phyloP scores from a whole-genome alignment of 2,797 vertebrate species.

The Botia kubotai region DNA sequence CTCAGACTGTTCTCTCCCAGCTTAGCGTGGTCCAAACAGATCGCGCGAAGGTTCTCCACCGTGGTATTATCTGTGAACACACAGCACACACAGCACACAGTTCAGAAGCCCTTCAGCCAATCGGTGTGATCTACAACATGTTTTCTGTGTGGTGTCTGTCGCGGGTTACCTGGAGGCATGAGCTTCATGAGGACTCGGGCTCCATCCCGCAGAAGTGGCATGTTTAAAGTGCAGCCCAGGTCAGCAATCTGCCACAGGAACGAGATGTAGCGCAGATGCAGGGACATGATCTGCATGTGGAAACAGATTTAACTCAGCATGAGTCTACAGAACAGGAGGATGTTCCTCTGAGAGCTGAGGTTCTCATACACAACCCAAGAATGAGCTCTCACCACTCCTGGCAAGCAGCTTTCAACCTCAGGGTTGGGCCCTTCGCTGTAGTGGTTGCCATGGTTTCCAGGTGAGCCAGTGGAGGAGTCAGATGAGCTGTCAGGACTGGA shows the following conservation, averaged over 20 bases:
- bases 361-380: not conserved
- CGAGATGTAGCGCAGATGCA: constrained; percentile 96
- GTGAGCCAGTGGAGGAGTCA: constrained; percentile 97
- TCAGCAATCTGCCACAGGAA: constrained; percentile 99
- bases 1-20: constrained; percentile 97
- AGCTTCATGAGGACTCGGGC: constrained; percentile 98
- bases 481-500: constrained; percentile 98
- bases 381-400: constrained; percentile 89
- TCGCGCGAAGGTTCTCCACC: constrained; percentile 93
- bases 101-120: not conserved
- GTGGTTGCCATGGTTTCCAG: constrained; percentile 96
- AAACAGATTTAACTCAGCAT: not conserved
- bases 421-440: constrained; percentile 97
- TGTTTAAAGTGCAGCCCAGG: constrained; percentile 94
- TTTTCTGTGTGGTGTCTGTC: too few species aligned
- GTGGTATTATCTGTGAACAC: constrained; percentile 92
- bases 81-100: not conserved
- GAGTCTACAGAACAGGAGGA: not conserved
- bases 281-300: constrained; percentile 90
- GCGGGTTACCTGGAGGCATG: constrained; percentile 92
- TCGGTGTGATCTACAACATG: not conserved
- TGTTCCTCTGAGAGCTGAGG: not conserved
- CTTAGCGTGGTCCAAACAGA: constrained; percentile 97
- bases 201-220: constrained; percentile 95
- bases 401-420: constrained; percentile 97